Conservation (phyloP, 2,113 vertebrate genomes). For the Aldabrachelys gigantea region DNA sequence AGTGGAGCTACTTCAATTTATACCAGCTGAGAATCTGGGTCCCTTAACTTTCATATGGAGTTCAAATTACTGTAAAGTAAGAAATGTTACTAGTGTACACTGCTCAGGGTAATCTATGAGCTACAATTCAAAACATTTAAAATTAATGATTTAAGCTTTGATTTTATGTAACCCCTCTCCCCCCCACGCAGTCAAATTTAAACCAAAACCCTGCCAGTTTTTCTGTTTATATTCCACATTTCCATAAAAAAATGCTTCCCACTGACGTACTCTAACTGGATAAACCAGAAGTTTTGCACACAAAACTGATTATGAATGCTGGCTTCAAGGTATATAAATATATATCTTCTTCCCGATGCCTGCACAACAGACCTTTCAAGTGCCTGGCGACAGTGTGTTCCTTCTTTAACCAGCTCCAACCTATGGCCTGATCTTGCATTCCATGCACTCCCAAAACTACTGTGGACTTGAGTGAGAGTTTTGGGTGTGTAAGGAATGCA, state of each 20-base stretch:
- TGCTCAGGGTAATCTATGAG: background rate
- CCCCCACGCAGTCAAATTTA: background rate
- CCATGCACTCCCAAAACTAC: background rate
- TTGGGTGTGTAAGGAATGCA: background rate
- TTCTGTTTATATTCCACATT: conserved; percentile 35
- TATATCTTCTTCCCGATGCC: conserved; percentile 6
- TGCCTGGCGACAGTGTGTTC: background rate
- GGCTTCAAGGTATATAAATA: conserved; percentile 17
- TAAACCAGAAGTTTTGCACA: conserved; percentile 11
- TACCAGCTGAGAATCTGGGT: background rate
- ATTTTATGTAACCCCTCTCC: background rate
- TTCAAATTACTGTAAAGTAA: background rate
- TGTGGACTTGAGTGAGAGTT: background rate
- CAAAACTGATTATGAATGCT: background rate
- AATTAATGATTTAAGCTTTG: conserved; percentile 17
- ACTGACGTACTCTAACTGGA: background rate
- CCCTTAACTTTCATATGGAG: background rate
- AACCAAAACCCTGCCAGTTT: conserved; percentile 14
- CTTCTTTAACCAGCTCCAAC: background rate
- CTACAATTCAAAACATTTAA: background rate
- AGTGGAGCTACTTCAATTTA: background rate
- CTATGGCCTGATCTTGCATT: background rate
- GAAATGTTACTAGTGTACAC: background rate
- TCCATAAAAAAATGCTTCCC: conserved; percentile 37
- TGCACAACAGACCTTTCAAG: conserved; percentile 20